These are phyloP conservation scores for Leucozona laternaria DNA, from an alignment of 2,888 invertebrate species.

Conservation along the genomic window DNA sequence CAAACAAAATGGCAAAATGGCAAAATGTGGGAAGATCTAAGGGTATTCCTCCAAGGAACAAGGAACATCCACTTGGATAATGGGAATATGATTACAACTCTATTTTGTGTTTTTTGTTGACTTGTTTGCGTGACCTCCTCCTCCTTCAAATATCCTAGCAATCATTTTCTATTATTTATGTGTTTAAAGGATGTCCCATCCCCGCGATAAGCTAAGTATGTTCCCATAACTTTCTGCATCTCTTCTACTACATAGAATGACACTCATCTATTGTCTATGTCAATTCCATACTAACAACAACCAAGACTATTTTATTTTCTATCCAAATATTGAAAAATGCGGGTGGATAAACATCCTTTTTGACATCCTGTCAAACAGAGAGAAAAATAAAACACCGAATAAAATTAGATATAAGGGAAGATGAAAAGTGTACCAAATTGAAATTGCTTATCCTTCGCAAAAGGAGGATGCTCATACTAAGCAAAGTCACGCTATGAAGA, in stretches of 20 bases:
- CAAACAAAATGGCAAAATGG: not conserved
- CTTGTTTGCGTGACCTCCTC: not conserved
- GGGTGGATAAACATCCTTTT: constrained; percentile 59
- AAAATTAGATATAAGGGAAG: not conserved
- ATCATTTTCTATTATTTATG: constrained; percentile 20
- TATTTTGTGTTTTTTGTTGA: not conserved
- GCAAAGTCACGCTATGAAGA: constrained; percentile 48
- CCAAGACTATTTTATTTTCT: constrained; percentile 50
- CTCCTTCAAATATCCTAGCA: not conserved
- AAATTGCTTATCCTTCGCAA: constrained; percentile 55
- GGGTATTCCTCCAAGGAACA: not conserved
- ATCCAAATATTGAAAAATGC: constrained; percentile 64
- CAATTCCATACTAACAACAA: constrained; percentile 50
- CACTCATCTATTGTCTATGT: not conserved
- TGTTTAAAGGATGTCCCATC: constrained; percentile 6
- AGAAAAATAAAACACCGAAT: not conserved
- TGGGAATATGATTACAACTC: constrained; percentile 52
- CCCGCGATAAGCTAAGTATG: constrained; percentile 8
- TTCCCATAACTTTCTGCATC: not conserved
- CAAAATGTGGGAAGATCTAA: constrained; percentile 8
- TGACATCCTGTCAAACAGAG: constrained; percentile 54
- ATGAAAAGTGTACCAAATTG: constrained; percentile 55
- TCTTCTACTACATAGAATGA: not conserved
- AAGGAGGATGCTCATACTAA: not conserved
- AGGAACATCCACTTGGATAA: constrained; percentile 2